These are phyloP conservation scores for Nomada lathburiana DNA, from an alignment of 2,888 invertebrate genomes.

Conservation along the genomic window DNA sequence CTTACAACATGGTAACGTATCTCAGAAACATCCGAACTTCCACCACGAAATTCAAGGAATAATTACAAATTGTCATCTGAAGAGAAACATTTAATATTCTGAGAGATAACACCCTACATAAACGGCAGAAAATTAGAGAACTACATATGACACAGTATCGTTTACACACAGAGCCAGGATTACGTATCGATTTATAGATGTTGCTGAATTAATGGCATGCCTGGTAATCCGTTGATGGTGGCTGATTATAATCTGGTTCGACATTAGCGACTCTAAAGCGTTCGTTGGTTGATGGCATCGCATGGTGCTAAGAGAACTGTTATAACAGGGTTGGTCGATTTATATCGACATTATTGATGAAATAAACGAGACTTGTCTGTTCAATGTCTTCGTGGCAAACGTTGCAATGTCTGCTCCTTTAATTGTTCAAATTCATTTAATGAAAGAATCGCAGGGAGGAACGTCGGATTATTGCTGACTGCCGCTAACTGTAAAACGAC, in stretches of 20 bases:
- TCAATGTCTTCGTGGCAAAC: no score
- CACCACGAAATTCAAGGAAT: no score
- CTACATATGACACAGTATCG: slow-evolving; percentile 18
- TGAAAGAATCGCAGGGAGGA: no score
- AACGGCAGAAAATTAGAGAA: slow-evolving; percentile 22
- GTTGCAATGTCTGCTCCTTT: no score
- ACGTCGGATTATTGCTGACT: no score
- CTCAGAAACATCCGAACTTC: no score
- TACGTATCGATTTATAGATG: slow-evolving; percentile 48
- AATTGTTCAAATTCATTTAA: no score
- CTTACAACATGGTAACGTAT: no score
- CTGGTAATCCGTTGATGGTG: slow-evolving; percentile 49
- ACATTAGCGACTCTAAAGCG: slow-evolving; percentile 23
- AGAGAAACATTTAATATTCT: no score
- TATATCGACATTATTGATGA: background rate
- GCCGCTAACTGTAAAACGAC: no score
- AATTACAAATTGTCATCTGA: no score
- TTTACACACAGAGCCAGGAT: slow-evolving; percentile 33
- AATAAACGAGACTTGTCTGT: background rate
- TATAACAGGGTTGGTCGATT: background rate
- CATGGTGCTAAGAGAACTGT: background rate
- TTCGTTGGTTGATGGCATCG: slow-evolving; percentile 4
- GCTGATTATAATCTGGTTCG: slow-evolving; percentile 37
- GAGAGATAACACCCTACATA: slow-evolving; percentile 4
- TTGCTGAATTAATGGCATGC: slow-evolving; percentile 33